A percentile compares a stretch with the other conserved stretches of the same genome.
phyloP scores from a whole-genome alignment of 1,140 invertebrate species.

The Sipha flava region DNA sequence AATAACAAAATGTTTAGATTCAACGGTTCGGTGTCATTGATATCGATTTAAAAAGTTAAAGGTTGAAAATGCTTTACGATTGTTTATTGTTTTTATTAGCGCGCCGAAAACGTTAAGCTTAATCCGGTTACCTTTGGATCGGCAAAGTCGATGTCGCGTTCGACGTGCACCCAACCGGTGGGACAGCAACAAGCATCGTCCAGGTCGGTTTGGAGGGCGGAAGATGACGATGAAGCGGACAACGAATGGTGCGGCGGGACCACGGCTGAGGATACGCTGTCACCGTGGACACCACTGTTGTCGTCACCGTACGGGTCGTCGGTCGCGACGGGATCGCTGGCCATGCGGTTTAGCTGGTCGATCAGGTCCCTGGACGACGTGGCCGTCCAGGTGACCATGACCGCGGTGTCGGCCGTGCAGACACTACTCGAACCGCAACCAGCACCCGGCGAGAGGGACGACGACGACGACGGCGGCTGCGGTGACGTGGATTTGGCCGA shows the following conservation, averaged over 20 bases:
- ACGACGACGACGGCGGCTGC: neutral
- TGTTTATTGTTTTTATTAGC: too few relatives aligned
- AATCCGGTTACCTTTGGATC: conserved; percentile 71
- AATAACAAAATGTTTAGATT: too few relatives aligned
- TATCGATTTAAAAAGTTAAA: too few relatives aligned
- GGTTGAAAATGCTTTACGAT: too few relatives aligned
- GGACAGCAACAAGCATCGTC: conserved; percentile 59
- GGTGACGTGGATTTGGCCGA: conserved; percentile 39
- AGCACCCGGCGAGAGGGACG: neutral
- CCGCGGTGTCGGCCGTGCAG: conserved; percentile 48
- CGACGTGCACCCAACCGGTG: conserved; percentile 68
- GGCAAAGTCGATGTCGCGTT: conserved; percentile 63
- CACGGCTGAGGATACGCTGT: neutral
- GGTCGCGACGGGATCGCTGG: too few relatives aligned
- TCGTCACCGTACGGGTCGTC: conserved; percentile 44
- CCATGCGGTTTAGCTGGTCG: conserved; percentile 64
- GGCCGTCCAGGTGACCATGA: conserved; percentile 52
- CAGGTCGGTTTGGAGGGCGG: conserved; percentile 37
- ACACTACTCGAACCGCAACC: neutral
- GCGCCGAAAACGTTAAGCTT: neutral
- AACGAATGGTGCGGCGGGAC: neutral
- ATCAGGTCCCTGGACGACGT: conserved; percentile 68
- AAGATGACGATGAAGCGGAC: neutral
- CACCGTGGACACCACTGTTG: neutral
- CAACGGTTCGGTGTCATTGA: too few relatives aligned